Base-by-base conservation (phyloP, 2,797 vertebrate genomes). In the Meda fulgida region DNA sequence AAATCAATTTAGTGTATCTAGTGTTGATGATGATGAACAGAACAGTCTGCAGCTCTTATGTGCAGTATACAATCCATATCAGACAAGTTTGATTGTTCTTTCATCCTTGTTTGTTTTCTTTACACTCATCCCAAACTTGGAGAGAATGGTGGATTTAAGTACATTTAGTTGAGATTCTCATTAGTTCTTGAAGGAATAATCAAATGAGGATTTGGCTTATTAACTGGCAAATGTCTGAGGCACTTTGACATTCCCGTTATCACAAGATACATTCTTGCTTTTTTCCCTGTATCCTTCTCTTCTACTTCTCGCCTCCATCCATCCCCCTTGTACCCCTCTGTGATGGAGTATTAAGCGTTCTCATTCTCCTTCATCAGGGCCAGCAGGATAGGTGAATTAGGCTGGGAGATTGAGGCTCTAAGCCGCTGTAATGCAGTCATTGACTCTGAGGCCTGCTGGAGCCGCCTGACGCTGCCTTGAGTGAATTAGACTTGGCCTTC, bases 341-440 rank as follows among this genome's bases (percentile, higher is more conserved):
- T 87, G 88, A 91, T 78, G 88, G 71, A 87, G 88, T 72, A 58
- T 93, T 82, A 91, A 93, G 93, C 90, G 87, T 91, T 92, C 93
- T 93, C 93, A 91, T 94, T 95, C 94, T 90, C 92, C 90, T 93
- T 90, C 89, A 92, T 80, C 89, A 91, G 69, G 81, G 63, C 89
- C 83, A 86, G 88, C 88, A 81, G 92, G 91, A 90, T 92, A 86
- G 93, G 91, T 91, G 91, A 94, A 96, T 95, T 94, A 96, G 95
- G 91, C 89, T 92, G 91, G 85, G 90, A 95, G 94, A 96, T 95
- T 94, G 94, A 95, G 91, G 89, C 89, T 85, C 89, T 89, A 90
- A 86, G 90, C 85, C 84, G 29, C 87, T 85, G 58, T 92, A 85
- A 92, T 86, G 91, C 87, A 86, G 87, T 89, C 91, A 87, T 85